Conservation (phyloP, 2,888 invertebrate species). For the Argynnis bischoffii region DNA sequence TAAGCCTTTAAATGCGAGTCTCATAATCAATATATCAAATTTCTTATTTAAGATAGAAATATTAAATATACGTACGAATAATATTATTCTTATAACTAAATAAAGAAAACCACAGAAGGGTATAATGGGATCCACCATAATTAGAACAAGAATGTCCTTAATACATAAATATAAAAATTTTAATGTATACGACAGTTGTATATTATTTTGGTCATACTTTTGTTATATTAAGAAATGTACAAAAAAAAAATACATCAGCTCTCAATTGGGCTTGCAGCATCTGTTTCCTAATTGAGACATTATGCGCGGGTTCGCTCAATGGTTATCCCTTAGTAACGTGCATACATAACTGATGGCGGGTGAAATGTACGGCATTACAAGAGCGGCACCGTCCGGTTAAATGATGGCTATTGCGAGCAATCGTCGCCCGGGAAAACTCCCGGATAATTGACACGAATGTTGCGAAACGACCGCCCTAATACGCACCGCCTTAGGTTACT, state of each 20-base stretch:
- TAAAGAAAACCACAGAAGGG: no score
- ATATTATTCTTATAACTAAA: no score
- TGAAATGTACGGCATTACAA: slow-evolving; percentile 60
- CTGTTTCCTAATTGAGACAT: slow-evolving; percentile 78
- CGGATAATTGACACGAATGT: slow-evolving; percentile 75
- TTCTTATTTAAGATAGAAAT: no score
- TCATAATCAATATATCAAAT: no score
- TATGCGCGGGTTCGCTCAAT: slow-evolving; percentile 66
- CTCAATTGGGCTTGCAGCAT: slow-evolving; percentile 59
- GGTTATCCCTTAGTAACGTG: slow-evolving; percentile 71
- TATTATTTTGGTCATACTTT: not conserved
- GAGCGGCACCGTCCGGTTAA: slow-evolving; percentile 59
- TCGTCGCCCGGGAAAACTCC: slow-evolving; percentile 70
- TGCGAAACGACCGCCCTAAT: slow-evolving; percentile 58
- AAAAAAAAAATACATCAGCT: slow-evolving; percentile 62
- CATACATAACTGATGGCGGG: slow-evolving; percentile 69
- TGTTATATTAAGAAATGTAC: slow-evolving; percentile 12
- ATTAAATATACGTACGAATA: no score
- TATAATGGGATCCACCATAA: no score
- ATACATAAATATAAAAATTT: not conserved
- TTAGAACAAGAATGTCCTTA: no score
- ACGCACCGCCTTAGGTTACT: slow-evolving; percentile 41
- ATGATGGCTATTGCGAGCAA: slow-evolving; percentile 71
- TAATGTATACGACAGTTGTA: not conserved
- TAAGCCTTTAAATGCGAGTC: no score